Evolutionary conservation across 2,888 invertebrate species (phyloP).

Genomic region (Polymixis lichenea): DNA sequence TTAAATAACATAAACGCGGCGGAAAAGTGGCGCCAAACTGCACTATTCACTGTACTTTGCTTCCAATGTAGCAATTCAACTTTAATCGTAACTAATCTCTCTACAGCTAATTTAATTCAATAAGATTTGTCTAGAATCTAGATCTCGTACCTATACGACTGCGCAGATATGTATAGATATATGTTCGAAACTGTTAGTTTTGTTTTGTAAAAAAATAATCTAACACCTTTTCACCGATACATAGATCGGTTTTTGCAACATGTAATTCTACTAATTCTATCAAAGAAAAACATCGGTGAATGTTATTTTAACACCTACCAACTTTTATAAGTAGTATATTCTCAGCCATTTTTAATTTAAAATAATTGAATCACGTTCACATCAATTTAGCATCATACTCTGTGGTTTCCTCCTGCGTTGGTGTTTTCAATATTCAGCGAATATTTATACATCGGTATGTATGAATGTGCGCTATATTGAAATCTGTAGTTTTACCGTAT

Average conservation of each 20-base stretch:
- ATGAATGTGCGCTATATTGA: neutral
- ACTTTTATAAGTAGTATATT: conserved; percentile 11
- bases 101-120: neutral
- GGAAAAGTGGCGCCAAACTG: too few relatives aligned
- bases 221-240: neutral
- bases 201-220: neutral
- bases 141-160: too few relatives aligned
- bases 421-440: conserved; percentile 6
- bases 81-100: too few relatives aligned
- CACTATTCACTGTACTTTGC: too few relatives aligned
- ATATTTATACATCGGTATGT: neutral
- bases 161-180: too few relatives aligned
- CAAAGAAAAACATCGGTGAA: conserved; percentile 19
- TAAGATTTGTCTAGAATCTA: too few relatives aligned
- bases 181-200: neutral
- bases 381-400: neutral
- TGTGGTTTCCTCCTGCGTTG: neutral
- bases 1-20: too few relatives aligned
- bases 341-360: conserved; percentile 22
- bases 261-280: conserved; percentile 3
- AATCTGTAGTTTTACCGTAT: neutral
- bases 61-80: too few relatives aligned
- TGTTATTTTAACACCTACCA: neutral
- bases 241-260: neutral
- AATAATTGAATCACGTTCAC: conserved; percentile 46